These are phyloP conservation scores for Caretta caretta DNA, from an alignment of 2,113 vertebrate species.

Conservation along the genomic window DNA sequence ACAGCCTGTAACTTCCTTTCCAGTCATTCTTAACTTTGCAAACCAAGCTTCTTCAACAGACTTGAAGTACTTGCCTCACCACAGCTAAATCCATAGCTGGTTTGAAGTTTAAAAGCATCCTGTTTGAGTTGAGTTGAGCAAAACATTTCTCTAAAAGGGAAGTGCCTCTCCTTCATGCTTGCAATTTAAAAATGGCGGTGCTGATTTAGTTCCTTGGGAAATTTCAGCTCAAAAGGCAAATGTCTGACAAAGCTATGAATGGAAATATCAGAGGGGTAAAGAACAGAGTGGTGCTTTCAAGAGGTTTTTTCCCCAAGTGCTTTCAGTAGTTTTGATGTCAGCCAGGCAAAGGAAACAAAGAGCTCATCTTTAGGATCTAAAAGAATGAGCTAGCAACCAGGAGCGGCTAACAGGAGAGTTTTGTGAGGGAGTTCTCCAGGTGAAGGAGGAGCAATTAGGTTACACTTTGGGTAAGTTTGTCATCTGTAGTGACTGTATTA, in stretches of 20 bases:
- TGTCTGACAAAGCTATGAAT: rapidly evolving
- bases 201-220: background rate
- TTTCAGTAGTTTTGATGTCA: background rate
- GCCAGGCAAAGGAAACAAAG: background rate
- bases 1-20: background rate
- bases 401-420: too few species aligned
- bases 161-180: rapidly evolving
- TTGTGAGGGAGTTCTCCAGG: too few species aligned
- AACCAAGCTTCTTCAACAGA: rapidly evolving
- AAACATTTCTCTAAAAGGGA: background rate
- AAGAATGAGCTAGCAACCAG: background rate
- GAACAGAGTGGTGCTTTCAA: background rate
- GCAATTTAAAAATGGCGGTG: background rate
- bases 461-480: too few species aligned
- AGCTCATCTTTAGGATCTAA: background rate
- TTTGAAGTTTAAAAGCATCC: rapidly evolving
- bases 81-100: rapidly evolving
- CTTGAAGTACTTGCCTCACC: background rate
- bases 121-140: background rate
- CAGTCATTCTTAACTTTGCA: rapidly evolving
- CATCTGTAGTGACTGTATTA: too few species aligned
- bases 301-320: background rate
- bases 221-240: background rate
- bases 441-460: too few species aligned
- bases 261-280: background rate